Percentiles rank a stretch among this genome's conserved stretches.
Evolutionary conservation across 2,888 invertebrate species (phyloP).

Genomic region (Acholoe squamosa): DNA sequence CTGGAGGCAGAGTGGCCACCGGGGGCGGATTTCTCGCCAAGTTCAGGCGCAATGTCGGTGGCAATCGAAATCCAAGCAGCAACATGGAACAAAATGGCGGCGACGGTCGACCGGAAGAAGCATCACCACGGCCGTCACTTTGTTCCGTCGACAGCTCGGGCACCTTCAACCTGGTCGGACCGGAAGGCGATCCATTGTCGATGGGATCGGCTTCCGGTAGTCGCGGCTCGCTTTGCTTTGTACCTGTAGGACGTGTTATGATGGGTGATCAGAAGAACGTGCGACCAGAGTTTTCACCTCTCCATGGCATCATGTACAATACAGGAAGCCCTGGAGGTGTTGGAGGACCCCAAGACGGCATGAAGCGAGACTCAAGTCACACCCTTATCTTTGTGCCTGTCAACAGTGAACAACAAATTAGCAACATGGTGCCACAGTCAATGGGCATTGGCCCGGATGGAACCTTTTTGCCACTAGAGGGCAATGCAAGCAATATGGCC

Average conservation of each 20-base stretch:
- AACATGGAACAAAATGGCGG: not conserved
- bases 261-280: conserved; percentile 45
- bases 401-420: not conserved
- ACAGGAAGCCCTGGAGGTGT: not conserved
- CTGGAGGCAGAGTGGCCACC: not conserved
- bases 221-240: conserved; percentile 66
- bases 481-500: conserved; percentile 55
- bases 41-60: not conserved
- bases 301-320: conserved; percentile 25
- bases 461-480: not conserved
- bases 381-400: conserved; percentile 39
- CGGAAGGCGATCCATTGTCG: not conserved
- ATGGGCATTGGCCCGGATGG: not conserved
- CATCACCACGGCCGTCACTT: not conserved
- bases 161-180: not conserved
- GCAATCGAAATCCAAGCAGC: not conserved
- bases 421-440: not conserved
- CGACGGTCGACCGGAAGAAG: not conserved
- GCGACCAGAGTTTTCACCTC: not conserved
- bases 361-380: conserved; percentile 32
- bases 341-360: not conserved
- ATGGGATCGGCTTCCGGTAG: not conserved
- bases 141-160: not conserved
- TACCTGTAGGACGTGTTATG: conserved; percentile 67
- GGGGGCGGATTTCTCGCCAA: not conserved